These are phyloP conservation scores for Atherinosoma microstoma DNA, from an alignment of 2,797 vertebrate genomes.

Conservation along the genomic window DNA sequence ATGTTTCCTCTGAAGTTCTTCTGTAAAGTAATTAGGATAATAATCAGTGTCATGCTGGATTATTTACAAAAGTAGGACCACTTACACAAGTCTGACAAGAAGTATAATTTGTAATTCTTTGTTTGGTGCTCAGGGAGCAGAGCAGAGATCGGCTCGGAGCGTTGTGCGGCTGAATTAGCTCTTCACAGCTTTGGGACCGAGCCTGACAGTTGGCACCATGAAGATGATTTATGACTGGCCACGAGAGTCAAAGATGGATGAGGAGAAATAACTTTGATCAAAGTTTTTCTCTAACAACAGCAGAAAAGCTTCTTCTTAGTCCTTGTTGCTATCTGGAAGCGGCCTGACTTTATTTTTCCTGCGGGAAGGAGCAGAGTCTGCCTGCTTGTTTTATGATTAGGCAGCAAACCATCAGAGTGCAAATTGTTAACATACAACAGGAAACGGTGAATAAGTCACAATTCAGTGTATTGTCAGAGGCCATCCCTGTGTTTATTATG, in stretches of 20 bases:
- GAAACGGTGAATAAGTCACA: constrained; percentile 12
- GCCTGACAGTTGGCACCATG: constrained; percentile 79
- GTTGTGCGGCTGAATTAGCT: constrained; percentile 72
- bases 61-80: constrained; percentile 33
- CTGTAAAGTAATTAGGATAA: constrained; percentile 24
- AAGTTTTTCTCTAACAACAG: constrained; percentile 79
- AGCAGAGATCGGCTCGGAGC: constrained; percentile 55
- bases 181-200: constrained; percentile 75
- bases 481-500: not conserved
- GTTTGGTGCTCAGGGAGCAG: constrained; percentile 54
- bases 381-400: constrained; percentile 33
- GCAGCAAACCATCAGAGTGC: constrained; percentile 4
- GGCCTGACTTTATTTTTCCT: constrained; percentile 58
- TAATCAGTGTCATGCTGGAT: constrained; percentile 25
- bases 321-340: constrained; percentile 64
- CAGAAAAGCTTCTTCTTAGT: constrained; percentile 60
- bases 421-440: constrained; percentile 16
- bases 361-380: constrained; percentile 35
- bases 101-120: constrained; percentile 22
- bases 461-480: not conserved
- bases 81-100: constrained; percentile 11
- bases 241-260: constrained; percentile 83
- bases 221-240: constrained; percentile 83
- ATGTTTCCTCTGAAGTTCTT: constrained; percentile 2
- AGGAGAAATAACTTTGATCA: constrained; percentile 82